Base-by-base conservation (phyloP, 2,888 invertebrate genomes). In the Napeogenes sylphis region DNA sequence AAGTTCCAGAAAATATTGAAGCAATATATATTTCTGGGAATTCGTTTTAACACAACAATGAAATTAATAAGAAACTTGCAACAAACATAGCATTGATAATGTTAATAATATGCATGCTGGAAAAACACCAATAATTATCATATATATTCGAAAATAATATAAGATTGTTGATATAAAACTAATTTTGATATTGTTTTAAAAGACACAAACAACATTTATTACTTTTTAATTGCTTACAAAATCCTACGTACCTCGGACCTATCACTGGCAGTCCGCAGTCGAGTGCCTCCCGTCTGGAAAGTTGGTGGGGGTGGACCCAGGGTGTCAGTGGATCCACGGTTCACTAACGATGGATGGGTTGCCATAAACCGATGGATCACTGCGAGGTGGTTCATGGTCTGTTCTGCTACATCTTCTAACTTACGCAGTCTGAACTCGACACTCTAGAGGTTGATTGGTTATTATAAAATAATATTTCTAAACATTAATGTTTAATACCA, bases 391-490 rank as follows among this genome's bases (percentile, higher is more conserved):
- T 95, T 94, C 75, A 96, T 91, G 0, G 96, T 95, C 80, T 96
- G 95, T 68, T 96, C 94, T 0, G 95, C 94, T 56, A 97, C 92
- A 71, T 97, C 97, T 81, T 97, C 97, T 74, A 98, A 90, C 82
- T 97, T 96, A 54, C 96, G 93, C 75, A 98, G 91, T 58, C 97
- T 94, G 86, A 97, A 96, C 82, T 98, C 98, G 72, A 98, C 94
- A 74, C 94, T 94, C 94, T 96, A 85, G 46, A 85, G 83, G 42
- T 56, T 51, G 10, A 72, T 47, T 51, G 10, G 51, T 57, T n/a
- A 55, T 42, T 45, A 33, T 55, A 30, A 30, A 35, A n/a, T 30
- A n/a, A 35, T 55, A 55, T 35, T 13, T 35, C 8, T 10, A 30
- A 5, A 51, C 3, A 6, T 12, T 4, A 51, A 51, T 47, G n/a